Percentiles rank a stretch among this genome's conserved stretches.
These are phyloP conservation scores for Rhodeus uyekii DNA, from an alignment of 2,797 vertebrate genomes.

Conservation along the genomic window DNA sequence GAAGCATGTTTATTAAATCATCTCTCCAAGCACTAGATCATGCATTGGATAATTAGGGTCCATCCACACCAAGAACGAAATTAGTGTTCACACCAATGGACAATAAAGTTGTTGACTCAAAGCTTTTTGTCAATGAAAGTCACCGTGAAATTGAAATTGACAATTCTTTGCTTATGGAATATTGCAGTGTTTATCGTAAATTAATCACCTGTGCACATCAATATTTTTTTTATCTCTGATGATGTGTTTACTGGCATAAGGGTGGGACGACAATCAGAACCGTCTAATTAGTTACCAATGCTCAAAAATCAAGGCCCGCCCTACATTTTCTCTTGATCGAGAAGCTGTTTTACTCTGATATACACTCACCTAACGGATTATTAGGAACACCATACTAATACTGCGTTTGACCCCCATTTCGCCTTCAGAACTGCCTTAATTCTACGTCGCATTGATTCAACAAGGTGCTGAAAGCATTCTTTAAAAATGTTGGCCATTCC, in stretches of 20 bases:
- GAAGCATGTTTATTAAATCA: conserved; percentile 10
- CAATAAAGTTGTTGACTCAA: not conserved
- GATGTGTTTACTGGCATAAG: not conserved
- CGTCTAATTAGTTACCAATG: not conserved
- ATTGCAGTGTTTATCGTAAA: not conserved
- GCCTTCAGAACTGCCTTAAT: no score
- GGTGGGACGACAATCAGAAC: not conserved
- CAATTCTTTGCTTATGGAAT: not conserved
- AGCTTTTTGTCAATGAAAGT: not conserved
- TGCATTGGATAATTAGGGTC: conserved; percentile 32
- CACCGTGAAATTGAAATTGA: not conserved
- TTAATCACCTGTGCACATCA: not conserved
- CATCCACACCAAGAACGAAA: not conserved
- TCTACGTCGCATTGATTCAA: no score
- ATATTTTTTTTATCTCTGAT: not conserved
- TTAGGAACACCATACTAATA: no score
- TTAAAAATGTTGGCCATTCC: no score
- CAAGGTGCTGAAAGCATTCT: no score
- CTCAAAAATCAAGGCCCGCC: not conserved
- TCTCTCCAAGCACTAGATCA: conserved; percentile 41
- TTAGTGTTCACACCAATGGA: no score
- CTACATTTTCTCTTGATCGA: not conserved
- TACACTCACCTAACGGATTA: no score
- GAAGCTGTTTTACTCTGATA: not conserved
- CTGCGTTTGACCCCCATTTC: no score